phyloP scores from a whole-genome alignment of 2,888 invertebrate species.

The Flexamia atlantica region DNA sequence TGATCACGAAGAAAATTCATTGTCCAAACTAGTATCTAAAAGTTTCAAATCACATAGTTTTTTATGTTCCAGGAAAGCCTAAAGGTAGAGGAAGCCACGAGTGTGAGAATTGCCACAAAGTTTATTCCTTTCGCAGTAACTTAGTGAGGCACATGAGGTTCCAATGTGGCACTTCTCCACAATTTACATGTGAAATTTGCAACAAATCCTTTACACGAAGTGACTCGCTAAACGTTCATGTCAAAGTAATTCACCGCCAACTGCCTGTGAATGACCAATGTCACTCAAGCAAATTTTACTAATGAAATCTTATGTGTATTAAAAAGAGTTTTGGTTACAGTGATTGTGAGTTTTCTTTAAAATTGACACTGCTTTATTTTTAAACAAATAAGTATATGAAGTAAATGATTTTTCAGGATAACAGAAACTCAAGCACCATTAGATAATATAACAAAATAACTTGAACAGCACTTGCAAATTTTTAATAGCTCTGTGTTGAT shows the following conservation, averaged over 20 bases:
- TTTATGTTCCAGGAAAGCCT: background rate
- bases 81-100: constrained; percentile 21
- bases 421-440: no score
- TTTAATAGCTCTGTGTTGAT: no score
- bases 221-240: constrained; percentile 65
- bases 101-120: constrained; percentile 71
- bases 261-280: background rate
- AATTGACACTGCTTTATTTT: no score
- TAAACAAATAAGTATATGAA: no score
- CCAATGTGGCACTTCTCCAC: constrained; percentile 73
- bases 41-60: background rate
- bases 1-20: no score
- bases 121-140: constrained; percentile 72
- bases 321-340: background rate
- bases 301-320: constrained; percentile 12
- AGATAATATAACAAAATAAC: no score
- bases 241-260: constrained; percentile 48
- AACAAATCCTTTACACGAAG: constrained; percentile 67
- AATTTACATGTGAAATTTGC: constrained; percentile 73
- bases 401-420: no score
- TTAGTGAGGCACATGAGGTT: constrained; percentile 70
- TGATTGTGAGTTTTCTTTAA: background rate
- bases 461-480: no score
- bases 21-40: background rate
- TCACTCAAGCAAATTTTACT: background rate